Evolutionary conservation across 37 sponge, comb jelly and placozoan species (phyloP), one percentile per base, ranked within the genome.

Genomic region (Theonella swinhoei): DNA sequence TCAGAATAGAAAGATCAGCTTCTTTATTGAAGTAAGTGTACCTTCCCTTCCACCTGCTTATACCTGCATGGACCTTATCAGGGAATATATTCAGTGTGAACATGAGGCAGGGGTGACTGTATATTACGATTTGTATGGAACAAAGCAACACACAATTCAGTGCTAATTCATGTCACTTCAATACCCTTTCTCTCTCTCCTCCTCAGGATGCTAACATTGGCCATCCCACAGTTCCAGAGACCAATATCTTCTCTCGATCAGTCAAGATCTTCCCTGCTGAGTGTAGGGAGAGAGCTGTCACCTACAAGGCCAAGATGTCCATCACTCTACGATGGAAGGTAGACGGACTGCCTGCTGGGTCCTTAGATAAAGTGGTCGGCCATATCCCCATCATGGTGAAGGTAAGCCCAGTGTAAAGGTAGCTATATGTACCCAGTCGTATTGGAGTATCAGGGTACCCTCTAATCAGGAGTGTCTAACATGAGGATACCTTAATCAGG

Each of bases 371-470:
- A 29, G 30, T 60, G 0, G 38, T 87, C n/a, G 97, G 91, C 0
- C 94, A 91, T 20, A 81, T 94, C 19, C 97, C 97, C 47, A 94
- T 96, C 47, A 94, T 94, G 94, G 97, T 96, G 65, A 96, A 93
- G 89, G 91, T 91, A 63, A 19, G n/a, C n/a, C n/a, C n/a, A n/a
- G n/a, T n/a, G n/a, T n/a, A n/a, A n/a, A n/a, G n/a, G n/a, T n/a
- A n/a, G n/a, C n/a, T n/a, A n/a, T n/a, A n/a, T n/a, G n/a, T n/a
- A n/a, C n/a, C 32, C 69, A 28, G 43, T 20, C 43, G n/a, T n/a
- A n/a, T n/a, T n/a, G n/a, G n/a, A n/a, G n/a, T n/a, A n/a, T n/a
- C n/a, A n/a, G n/a, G n/a, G n/a, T n/a, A n/a, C n/a, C n/a, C n/a
- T n/a, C n/a, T n/a, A n/a, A n/a, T n/a, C n/a, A n/a, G n/a, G n/a